These are phyloP conservation scores for Himalopsyche phryganea DNA, from an alignment of 1,140 invertebrate genomes.

Conservation along the genomic window DNA sequence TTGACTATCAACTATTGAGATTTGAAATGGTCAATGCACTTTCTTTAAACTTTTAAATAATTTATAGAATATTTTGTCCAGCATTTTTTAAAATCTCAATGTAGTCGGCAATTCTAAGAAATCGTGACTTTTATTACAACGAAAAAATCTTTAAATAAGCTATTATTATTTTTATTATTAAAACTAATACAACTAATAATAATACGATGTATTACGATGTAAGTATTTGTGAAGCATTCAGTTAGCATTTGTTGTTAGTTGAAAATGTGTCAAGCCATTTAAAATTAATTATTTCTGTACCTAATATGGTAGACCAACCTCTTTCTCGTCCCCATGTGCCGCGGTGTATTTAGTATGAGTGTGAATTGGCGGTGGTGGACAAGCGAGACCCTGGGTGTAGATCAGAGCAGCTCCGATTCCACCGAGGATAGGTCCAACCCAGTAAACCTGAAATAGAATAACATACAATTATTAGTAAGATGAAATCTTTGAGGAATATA, in stretches of 20 bases:
- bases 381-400: constrained; percentile 70
- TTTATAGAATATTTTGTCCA: too few species aligned
- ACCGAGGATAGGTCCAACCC: constrained; percentile 80
- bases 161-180: too few species aligned
- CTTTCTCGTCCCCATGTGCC: constrained; percentile 63
- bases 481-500: background rate
- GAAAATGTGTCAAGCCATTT: background rate
- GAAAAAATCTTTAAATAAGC: too few species aligned
- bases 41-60: too few species aligned
- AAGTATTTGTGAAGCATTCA: background rate
- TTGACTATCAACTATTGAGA: too few species aligned
- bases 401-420: constrained; percentile 72
- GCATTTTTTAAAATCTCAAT: too few species aligned
- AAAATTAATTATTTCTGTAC: background rate
- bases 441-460: constrained; percentile 66
- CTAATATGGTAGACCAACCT: constrained; percentile 45
- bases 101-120: too few species aligned
- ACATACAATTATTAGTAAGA: background rate
- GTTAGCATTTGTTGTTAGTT: background rate
- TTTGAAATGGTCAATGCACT: too few species aligned
- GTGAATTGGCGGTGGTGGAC: constrained; percentile 49
- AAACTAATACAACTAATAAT: too few species aligned
- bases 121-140: too few species aligned
- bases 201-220: too few species aligned
- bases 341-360: constrained; percentile 53